A percentile compares a stretch with the other conserved stretches of the same genome.
Conservation (phyloP, 2,888 invertebrate species). For the Gari tellinella region DNA sequence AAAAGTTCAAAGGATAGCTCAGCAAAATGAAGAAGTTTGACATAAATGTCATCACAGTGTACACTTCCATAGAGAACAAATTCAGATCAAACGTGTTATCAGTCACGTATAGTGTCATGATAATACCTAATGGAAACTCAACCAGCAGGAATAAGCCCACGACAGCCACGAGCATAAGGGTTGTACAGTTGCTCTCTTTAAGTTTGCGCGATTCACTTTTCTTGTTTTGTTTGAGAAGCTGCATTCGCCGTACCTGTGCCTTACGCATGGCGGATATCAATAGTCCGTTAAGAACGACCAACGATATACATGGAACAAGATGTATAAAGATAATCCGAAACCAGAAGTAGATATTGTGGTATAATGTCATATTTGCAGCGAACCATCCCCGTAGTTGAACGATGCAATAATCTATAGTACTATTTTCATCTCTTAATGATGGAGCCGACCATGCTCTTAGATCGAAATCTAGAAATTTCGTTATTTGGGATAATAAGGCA, state of each 20-base stretch:
- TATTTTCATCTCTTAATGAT: constrained; percentile 82
- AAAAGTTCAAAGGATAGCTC: constrained; percentile 96
- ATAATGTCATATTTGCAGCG: constrained; percentile 86
- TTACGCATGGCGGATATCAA: constrained; percentile 93
- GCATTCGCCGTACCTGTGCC: constrained; percentile 92
- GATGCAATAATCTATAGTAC: constrained; percentile 70
- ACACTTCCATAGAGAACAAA: constrained; percentile 64
- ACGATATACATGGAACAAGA: constrained; percentile 93
- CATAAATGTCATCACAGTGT: constrained; percentile 85
- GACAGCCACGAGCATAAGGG: constrained; percentile 85
- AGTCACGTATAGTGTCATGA: constrained; percentile 90
- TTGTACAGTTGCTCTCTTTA: constrained; percentile 83
- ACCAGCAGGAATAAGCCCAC: constrained; percentile 85
- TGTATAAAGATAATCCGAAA: constrained; percentile 97
- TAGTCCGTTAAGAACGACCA: constrained; percentile 94
- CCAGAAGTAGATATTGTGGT: constrained; percentile 90
- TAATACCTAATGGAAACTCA: constrained; percentile 85
- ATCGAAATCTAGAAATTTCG: constrained; percentile 91
- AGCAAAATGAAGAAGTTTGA: constrained; percentile 96
- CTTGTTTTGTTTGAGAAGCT: constrained; percentile 90
- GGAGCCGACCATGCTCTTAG: constrained; percentile 87
- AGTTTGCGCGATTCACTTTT: constrained; percentile 82
- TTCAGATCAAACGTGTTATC: constrained; percentile 76
- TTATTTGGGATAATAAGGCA: constrained; percentile 93
- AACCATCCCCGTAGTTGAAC: constrained; percentile 63